Base-by-base conservation (phyloP, 2,113 vertebrate species). In the Leptobrachium ailaonicum region DNA sequence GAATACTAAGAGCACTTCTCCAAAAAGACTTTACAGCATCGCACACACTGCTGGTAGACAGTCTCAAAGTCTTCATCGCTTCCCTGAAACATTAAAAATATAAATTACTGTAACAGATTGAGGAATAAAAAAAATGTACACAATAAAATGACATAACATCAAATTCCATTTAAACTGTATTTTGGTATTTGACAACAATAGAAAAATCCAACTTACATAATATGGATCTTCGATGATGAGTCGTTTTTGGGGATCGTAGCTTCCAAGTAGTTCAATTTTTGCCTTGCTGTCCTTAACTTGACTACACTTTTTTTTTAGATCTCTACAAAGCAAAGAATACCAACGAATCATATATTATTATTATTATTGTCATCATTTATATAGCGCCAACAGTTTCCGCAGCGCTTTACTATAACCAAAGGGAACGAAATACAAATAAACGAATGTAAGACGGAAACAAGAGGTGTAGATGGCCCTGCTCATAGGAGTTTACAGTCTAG, bases 161-260 rank as follows among this genome's bases (percentile, higher is more conserved):
- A 32, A 32, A 32, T 32, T 32, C 20, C 20, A 32, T 32, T 32
- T 32, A 32, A 32, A 32, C 20, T 32, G 20, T 32, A 32, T 32
- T 32, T 32, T 32, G 20, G 20, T 32, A 32, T 32, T 32, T 32
- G 20, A 32, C 20, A 32, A 32, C 20, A 32, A 32, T n/a, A 32
- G 2, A 13, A 10, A 13, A 85, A 32, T 32, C 20, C 20, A 40
- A 95, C 93, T 91, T 92, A 98, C 96, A 72, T 96, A 96, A 89
- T 96, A 97, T 0, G 95, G 94, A 85, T 97, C 95, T 86, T 94
- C 89, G 85, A 96, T 96, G 83, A 96, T 95, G 75, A 91, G 88
- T 45, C 96, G 90, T 62, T 96, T 95, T 79, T 97, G 89, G 54
- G 96, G 95, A 86, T 98, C 95, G 0, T 94, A 97, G 79, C 82